Evolutionary conservation across 2,888 invertebrate species (phyloP).

Genomic region (Drosophila eohydei): DNA sequence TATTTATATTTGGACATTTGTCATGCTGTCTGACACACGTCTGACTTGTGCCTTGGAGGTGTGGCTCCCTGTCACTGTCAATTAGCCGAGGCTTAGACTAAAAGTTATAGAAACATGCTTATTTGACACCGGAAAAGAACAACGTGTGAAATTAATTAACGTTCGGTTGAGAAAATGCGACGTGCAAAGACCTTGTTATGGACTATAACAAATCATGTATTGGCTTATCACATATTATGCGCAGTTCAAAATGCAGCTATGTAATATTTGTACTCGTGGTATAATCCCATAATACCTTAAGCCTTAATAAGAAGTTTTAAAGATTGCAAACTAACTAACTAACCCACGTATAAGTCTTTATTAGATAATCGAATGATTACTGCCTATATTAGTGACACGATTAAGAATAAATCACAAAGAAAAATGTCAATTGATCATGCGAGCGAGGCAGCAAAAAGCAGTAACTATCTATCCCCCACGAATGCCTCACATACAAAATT

Average conservation of each 20-base stretch:
- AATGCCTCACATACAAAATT: not conserved
- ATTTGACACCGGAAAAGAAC: slow-evolving; percentile 45
- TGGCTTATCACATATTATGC: slow-evolving; percentile 22
- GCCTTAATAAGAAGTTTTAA: not conserved
- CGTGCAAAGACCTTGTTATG: slow-evolving; percentile 20
- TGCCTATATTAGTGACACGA: not conserved
- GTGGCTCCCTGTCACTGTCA: slow-evolving; percentile 34
- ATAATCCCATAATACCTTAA: slow-evolving; percentile 23
- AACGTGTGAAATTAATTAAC: slow-evolving; percentile 53
- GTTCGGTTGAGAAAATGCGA: slow-evolving; percentile 41
- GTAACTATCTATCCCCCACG: not conserved
- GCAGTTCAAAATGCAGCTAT: slow-evolving; percentile 5
- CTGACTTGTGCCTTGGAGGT: slow-evolving; percentile 28
- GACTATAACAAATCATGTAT: slow-evolving; percentile 19
- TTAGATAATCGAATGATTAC: not conserved
- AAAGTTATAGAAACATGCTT: slow-evolving; percentile 20
- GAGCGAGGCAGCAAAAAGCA: not conserved
- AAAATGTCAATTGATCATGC: not conserved
- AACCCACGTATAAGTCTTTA: not conserved
- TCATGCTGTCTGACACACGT: slow-evolving; percentile 36
- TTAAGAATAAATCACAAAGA: not conserved
- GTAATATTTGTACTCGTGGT: not conserved
- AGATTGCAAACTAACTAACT: not conserved
- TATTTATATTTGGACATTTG: slow-evolving; percentile 35
- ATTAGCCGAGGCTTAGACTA: slow-evolving; percentile 41